Evolutionary conservation across 2,888 invertebrate genomes (phyloP).

Genomic region (Amiota mariae): DNA sequence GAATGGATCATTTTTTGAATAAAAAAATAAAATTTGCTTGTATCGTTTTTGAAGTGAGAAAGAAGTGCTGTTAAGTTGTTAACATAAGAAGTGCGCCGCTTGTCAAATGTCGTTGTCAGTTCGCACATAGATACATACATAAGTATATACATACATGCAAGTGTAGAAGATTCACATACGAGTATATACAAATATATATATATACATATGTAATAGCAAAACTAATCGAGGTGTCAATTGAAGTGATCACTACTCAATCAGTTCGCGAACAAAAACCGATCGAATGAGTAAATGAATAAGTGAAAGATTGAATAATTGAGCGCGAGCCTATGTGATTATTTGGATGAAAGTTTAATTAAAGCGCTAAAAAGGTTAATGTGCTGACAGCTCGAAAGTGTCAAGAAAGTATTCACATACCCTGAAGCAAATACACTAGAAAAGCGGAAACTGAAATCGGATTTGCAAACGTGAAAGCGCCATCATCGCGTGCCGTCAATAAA

Average conservation of each 20-base stretch:
- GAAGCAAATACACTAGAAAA: too few relatives aligned
- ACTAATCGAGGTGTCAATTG: constrained; percentile 64
- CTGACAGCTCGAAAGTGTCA: constrained; percentile 61
- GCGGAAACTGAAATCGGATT: too few relatives aligned
- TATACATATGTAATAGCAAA: constrained; percentile 51
- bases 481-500: too few relatives aligned
- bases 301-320: constrained; percentile 30
- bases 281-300: too few relatives aligned
- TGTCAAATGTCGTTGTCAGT: constrained; percentile 15
- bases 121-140: neutral
- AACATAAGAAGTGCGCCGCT: constrained; percentile 21
- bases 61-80: constrained; percentile 7
- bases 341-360: constrained; percentile 71
- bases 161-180: neutral
- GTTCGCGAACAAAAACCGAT: constrained; percentile 38
- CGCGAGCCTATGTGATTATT: constrained; percentile 41
- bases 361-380: constrained; percentile 63
- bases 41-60: neutral
- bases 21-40: too few relatives aligned
- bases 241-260: constrained; percentile 63
- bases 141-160: neutral
- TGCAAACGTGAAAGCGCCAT: too few relatives aligned
- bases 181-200: neutral
- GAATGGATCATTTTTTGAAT: too few relatives aligned
- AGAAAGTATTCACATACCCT: constrained; percentile 43